Conservation (phyloP, 2,888 invertebrate genomes). For the Cheiracanthium punctorium region DNA sequence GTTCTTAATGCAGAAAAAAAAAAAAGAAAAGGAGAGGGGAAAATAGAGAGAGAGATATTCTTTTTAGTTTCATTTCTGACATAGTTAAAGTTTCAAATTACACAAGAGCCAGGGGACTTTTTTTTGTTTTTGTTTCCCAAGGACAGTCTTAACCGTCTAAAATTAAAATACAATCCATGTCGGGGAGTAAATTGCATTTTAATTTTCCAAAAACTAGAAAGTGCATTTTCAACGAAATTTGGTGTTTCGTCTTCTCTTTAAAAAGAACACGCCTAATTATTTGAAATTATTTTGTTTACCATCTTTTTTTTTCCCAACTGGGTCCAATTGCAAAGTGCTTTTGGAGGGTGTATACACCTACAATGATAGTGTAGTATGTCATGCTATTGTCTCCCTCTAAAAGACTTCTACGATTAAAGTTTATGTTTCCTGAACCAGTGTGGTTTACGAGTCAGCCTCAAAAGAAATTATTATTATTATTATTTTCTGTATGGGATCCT, state of each 20-base stretch:
- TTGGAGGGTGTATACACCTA: background rate
- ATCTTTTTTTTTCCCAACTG: background rate
- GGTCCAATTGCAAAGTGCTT: too few species aligned
- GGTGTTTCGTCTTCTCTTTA: too few species aligned
- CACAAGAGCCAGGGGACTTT: background rate
- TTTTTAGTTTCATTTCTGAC: too few species aligned
- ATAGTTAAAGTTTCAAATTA: too few species aligned
- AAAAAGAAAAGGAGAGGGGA: too few species aligned
- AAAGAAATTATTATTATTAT: background rate
- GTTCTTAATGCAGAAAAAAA: too few species aligned
- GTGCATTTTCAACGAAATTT: too few species aligned
- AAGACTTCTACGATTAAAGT: background rate
- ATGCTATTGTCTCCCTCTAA: background rate
- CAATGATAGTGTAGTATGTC: background rate
- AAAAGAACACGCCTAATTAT: background rate
- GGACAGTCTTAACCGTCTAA: background rate
- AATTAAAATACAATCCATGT: background rate
- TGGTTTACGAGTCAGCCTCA: background rate
- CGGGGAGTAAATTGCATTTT: too few species aligned
- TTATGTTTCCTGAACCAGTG: background rate
- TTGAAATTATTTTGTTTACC: background rate
- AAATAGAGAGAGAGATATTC: too few species aligned
- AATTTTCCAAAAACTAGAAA: too few species aligned
- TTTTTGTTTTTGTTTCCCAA: background rate
- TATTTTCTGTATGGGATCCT: background rate